A percentile compares a stretch with the other conserved stretches of the same genome.
Conservation (phyloP, 2,113 vertebrate species). For the Petromus typicus region DNA sequence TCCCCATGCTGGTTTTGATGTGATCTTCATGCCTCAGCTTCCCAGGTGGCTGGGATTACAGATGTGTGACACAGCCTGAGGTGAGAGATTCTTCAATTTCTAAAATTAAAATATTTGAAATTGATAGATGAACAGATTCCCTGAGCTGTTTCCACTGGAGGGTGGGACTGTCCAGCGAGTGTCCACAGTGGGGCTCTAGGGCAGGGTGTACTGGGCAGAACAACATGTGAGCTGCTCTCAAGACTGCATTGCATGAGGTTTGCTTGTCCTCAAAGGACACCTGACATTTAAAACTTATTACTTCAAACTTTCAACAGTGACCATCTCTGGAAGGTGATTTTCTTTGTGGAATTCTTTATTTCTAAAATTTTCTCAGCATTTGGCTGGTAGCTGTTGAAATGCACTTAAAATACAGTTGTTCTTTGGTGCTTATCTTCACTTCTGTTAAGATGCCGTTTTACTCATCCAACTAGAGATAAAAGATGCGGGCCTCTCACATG, state of each 20-base stretch:
- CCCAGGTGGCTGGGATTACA: background rate
- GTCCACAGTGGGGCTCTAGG: no score
- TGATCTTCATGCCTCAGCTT: background rate
- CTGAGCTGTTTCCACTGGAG: background rate
- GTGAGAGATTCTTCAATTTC: background rate
- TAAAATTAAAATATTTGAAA: background rate
- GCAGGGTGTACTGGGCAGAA: background rate
- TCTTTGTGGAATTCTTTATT: background rate
- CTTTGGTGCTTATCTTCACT: conserved; percentile 4
- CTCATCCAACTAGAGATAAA: background rate
- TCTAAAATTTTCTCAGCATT: background rate
- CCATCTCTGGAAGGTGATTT: background rate
- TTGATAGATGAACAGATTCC: fast-evolving
- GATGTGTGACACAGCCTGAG: background rate
- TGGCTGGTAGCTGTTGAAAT: background rate
- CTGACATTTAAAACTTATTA: background rate
- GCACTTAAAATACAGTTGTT: background rate
- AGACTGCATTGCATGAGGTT: background rate
- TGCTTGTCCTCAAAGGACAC: background rate
- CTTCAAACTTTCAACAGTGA: background rate
- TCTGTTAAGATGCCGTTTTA: background rate
- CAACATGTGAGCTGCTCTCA: background rate
- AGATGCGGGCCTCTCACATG: background rate
- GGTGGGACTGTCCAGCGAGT: background rate
- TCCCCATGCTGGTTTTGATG: background rate